Base-by-base conservation (phyloP, 2,888 invertebrate species). In the Teleiodes luculella region DNA sequence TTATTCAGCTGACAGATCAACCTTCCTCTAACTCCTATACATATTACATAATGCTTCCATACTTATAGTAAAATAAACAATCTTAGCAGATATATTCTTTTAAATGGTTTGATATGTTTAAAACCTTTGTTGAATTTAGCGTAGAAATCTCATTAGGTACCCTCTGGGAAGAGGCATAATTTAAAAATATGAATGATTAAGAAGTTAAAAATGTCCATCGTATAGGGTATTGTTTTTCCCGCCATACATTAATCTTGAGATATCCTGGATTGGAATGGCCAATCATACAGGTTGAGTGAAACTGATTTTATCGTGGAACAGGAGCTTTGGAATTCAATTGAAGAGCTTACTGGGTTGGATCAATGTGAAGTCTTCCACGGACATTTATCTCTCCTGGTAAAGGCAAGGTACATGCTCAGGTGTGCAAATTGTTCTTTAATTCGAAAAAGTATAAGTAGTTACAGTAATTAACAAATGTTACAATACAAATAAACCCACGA, bases 11-110 rank as follows among this genome's bases (percentile, higher is more conserved):
- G 70, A 67, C 72, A 74, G 76, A 78, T 76, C 76, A 76, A 67
- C 74, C 74, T 75, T 67, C 69, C 64, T 67, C 60, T 56, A 64
- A 61, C 64, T 68, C 61, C 78, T 79, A 78, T 76, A 72, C 77
- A 77, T 78, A 65, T 78, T 76, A 72, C 77, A 77, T 78, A 65
- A 24, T 24, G 24, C 24, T 24, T 6, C 24, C 24, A 24, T 24
- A 24, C 24, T 24, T 24, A 24, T 24, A 24, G 24, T 24, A 24
- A 24, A 24, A n/a, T n/a, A 4, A 24, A 24, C 24, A 6, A 24
- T n/a, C 33, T 33, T n/a, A 33, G 30, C 30, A 30, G 4, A 30
- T 8, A 6, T 30, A 30, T 30, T 30, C 8, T 30, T 30, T 30
- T 30, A 30, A 30, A 30, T n/a, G n/a, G n/a, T n/a, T n/a, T n/a